Evolutionary conservation across 2,888 invertebrate species (phyloP), one percentile per base, ranked within the genome.

Genomic region (Nomada hirtipes): DNA sequence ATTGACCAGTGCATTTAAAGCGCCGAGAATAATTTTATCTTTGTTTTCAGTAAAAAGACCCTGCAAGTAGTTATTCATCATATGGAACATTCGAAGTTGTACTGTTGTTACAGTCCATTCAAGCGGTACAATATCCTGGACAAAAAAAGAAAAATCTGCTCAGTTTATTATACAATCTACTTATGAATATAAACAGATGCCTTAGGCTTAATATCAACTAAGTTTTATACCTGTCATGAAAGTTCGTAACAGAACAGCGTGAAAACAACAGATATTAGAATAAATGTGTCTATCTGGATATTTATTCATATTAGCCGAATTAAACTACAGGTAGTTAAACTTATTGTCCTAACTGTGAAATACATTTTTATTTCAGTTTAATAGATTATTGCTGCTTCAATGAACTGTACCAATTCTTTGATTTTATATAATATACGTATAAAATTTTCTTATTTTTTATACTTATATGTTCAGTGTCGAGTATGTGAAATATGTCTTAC

Each of bases 31-130:
- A 86, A 99, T 94, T 94, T 98, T 98, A 94, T 99, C 99, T 93
- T 99, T 99, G 94, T 99, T 99, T 94, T 99, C 98, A 11, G 98
- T 97, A 95, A 99, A 99, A 85, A 99, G 95, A 83, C 98, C 98
- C 98, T 99, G 94, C 52, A 95, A 94, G 93, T 92, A 91, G 90
- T 90, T 81, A 90, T 91, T 91, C 86, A 88, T 90, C 88, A 92
- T 84, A 88, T 79, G 90, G 88, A 90, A 88, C 74, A 89, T 83
- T 83, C 88, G 90, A 64, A 93, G 91, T 86, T 93, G 92, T 88
- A 91, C 83, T 77, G 90, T 89, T 75, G 91, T 89, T 85, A 92
- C 92, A 91, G 92, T 93, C 93, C 93, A 93, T 87, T 92, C 91
- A 91, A 92, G 90, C 91, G 91, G 89, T 92, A 89, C 88, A 88